Conservation (phyloP, 2,113 vertebrate genomes). For the Elephantulus edwardii region DNA sequence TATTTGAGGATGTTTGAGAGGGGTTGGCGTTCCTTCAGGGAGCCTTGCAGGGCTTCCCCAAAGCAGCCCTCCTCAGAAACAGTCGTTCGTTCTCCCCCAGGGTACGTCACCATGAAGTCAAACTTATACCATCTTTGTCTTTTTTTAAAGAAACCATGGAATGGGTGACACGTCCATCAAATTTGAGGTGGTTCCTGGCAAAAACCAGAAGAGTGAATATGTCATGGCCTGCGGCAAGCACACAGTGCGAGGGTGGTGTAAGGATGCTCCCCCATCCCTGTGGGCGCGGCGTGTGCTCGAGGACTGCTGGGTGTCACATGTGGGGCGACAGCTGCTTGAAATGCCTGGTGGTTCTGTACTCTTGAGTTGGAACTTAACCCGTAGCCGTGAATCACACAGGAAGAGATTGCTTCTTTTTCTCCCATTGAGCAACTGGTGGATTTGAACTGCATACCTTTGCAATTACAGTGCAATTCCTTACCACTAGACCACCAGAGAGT, state of each 20-base stretch:
- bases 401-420: too few relatives aligned
- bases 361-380: too few relatives aligned
- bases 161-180: slow-evolving; percentile 99
- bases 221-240: slow-evolving; percentile 99
- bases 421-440: too few relatives aligned
- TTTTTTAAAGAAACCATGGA: slow-evolving; percentile 93
- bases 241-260: slow-evolving; percentile 98
- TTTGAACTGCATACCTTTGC: too few relatives aligned
- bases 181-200: slow-evolving; percentile 99
- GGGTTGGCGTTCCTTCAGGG: background rate
- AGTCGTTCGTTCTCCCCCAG: background rate
- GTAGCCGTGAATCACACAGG: too few relatives aligned
- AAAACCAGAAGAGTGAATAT: slow-evolving; percentile 99
- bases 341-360: too few relatives aligned
- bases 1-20: background rate
- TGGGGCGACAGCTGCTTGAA: too few relatives aligned
- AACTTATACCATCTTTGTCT: slow-evolving; percentile 61
- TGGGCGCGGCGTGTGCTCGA: background rate
- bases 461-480: background rate
- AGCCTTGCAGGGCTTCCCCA: background rate
- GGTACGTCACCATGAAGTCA: background rate
- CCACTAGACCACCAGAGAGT: background rate
- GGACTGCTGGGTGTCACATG: too few relatives aligned
- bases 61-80: background rate
- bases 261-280: slow-evolving; percentile 74